Evolutionary conservation across 2,888 invertebrate species (phyloP), one percentile per base, ranked within the genome.

Genomic region (Mythimna impura): DNA sequence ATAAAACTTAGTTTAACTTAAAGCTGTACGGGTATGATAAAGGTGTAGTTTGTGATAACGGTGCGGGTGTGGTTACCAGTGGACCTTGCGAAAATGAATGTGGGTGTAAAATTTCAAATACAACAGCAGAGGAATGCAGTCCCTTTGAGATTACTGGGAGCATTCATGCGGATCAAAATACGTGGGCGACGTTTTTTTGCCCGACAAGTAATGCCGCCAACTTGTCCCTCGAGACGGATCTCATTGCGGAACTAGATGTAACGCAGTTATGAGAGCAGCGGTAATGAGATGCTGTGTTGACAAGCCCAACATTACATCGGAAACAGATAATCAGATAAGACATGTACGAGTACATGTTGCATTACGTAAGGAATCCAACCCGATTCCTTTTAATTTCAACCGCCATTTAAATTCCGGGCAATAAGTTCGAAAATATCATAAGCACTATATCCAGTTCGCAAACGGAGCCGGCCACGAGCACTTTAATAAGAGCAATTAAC

Each of bases 401-500:
- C 69, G 66, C 60, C 47, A 47, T 66, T 72, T 66, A 71, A 83
- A 78, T 77, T 75, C 70, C 77, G 52, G 61, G 63, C 60, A 70
- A 60, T 50, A 66, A 76, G 67, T 80, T 66, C 69, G 61, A 75
- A 83, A 78, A 86, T 72, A 84, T 76, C 68, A 57, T 78, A 79
- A 80, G 74, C 73, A 68, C 82, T 80, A 75, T 70, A 65, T 75
- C 77, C 73, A 68, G 67, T 73, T 65, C 34, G 55, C 73, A 66
- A 67, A 78, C 65, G 69, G 67, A 86, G 80, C 74, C 78, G 71
- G 85, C 77, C 81, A 76, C 43, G 86, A 86, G 86, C 88, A 84
- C 87, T 91, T 91, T 90, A 90, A 89, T 89, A 89, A 87, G 86
- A 81, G 80, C 92, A 92, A 93, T 94, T 93, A 93, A 92, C 84